Evolutionary conservation across 2,797 vertebrate species (phyloP).

Genomic region (Basileuterus tristriatus): DNA sequence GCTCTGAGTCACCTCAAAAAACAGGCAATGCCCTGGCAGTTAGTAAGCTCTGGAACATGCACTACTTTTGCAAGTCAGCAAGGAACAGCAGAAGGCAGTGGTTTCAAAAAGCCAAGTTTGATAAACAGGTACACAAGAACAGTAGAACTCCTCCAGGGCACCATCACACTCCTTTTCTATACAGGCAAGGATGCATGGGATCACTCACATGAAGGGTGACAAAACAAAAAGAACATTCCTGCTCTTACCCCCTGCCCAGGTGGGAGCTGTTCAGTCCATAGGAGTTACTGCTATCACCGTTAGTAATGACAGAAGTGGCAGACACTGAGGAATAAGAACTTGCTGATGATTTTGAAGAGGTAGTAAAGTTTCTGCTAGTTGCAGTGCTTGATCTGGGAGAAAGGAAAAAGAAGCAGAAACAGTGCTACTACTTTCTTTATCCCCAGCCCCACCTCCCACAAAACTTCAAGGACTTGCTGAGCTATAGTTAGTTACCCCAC

Average conservation of each 20-base stretch:
- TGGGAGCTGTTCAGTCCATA: conserved; percentile 89
- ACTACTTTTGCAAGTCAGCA: background rate
- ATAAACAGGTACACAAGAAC: background rate
- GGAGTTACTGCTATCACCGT: conserved; percentile 90
- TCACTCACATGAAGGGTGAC: background rate
- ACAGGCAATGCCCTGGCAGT: background rate
- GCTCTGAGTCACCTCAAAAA: background rate
- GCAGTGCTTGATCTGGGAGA: conserved; percentile 88
- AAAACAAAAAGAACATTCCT: conserved; percentile 56
- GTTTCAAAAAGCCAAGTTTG: background rate
- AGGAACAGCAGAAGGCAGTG: background rate
- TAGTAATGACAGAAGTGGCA: conserved; percentile 89
- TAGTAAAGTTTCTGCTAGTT: conserved; percentile 92
- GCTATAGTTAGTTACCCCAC: background rate
- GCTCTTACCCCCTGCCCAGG: conserved; percentile 83
- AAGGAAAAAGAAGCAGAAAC: conserved; percentile 69
- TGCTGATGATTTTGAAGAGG: conserved; percentile 90
- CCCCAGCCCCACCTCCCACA: background rate
- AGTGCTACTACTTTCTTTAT: conserved; percentile 46
- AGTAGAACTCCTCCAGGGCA: background rate
- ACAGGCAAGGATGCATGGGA: background rate
- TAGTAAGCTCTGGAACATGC: conserved; percentile 13
- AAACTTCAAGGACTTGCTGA: background rate
- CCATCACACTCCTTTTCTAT: background rate
- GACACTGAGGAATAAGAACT: conserved; percentile 88